Evolutionary conservation across 2,888 invertebrate species (phyloP).

Genomic region (Heteropelma amictum): DNA sequence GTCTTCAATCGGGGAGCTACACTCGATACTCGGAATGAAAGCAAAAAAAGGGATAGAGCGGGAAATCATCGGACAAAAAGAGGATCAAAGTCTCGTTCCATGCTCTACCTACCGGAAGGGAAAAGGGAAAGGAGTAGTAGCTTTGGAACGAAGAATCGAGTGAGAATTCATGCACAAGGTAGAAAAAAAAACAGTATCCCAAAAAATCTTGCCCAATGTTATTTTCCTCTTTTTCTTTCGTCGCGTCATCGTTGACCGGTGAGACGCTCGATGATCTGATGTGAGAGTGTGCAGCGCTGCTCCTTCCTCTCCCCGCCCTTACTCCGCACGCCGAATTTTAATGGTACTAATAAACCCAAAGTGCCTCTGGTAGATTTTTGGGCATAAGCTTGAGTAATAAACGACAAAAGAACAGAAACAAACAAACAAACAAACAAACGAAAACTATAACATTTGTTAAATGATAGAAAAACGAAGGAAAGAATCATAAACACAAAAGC

Average conservation of each 20-base stretch:
- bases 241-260: slow-evolving; percentile 5
- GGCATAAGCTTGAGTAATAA: slow-evolving; percentile 77
- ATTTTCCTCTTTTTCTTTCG: slow-evolving; percentile 26
- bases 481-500: slow-evolving; percentile 40
- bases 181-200: slow-evolving; percentile 32
- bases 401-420: slow-evolving; percentile 65
- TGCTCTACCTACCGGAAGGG: too few relatives aligned
- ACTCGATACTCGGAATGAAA: too few relatives aligned
- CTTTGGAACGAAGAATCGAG: too few relatives aligned
- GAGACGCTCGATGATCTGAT: too few relatives aligned
- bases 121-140: too few relatives aligned
- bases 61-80: too few relatives aligned
- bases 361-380: slow-evolving; percentile 78
- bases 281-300: too few relatives aligned
- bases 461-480: slow-evolving; percentile 35
- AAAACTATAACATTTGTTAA: slow-evolving; percentile 49
- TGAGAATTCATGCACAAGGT: too few relatives aligned
- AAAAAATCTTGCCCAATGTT: slow-evolving; percentile 44
- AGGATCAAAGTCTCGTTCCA: too few relatives aligned
- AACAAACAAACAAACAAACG: slow-evolving; percentile 40
- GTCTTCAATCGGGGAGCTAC: too few relatives aligned
- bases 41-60: too few relatives aligned
- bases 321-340: slow-evolving; percentile 73
- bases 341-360: slow-evolving; percentile 78
- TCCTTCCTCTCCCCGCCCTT: too few relatives aligned